A percentile compares a stretch with the other conserved stretches of the same genome.
phyloP scores from a whole-genome alignment of 1,140 invertebrate species.

The Brachionus sp. region DNA sequence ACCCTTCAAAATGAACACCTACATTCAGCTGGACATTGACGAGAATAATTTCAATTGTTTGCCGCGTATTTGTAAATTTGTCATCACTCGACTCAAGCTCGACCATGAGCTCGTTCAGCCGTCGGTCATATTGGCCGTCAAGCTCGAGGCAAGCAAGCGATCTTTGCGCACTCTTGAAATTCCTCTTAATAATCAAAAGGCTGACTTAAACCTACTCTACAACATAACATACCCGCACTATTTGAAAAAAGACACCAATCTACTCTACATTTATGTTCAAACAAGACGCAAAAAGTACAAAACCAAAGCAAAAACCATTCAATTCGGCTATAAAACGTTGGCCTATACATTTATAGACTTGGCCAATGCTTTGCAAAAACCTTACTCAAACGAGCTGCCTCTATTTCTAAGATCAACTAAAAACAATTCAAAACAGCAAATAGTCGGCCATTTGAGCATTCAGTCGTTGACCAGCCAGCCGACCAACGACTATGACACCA shows the following conservation, averaged over 20 bases:
- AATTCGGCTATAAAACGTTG: conserved; percentile 36
- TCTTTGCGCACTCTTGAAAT: conserved; percentile 29
- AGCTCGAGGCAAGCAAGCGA: conserved; percentile 20
- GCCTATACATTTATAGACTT: conserved; percentile 24
- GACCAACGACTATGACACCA: conserved; percentile 11
- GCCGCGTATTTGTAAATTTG: conserved; percentile 34
- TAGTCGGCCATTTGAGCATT: conserved; percentile 6
- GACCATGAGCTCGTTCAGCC: background rate
- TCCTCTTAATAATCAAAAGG: background rate
- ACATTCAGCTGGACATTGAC: conserved; percentile 40
- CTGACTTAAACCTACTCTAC: conserved; percentile 16
- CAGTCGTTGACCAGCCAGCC: conserved; percentile 31
- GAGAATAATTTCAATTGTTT: conserved; percentile 38
- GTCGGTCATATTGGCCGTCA: conserved; percentile 17
- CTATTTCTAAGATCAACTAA: conserved; percentile 14
- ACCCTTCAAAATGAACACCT: conserved; percentile 44
- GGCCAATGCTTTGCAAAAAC: conserved; percentile 37
- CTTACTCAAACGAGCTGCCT: conserved; percentile 2
- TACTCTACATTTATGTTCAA: conserved; percentile 38
- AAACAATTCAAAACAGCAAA: background rate
- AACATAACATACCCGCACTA: conserved; percentile 43
- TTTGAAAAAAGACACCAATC: conserved; percentile 30
- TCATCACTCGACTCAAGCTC: background rate
- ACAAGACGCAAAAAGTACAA: conserved; percentile 42
- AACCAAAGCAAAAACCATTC: conserved; percentile 4